Percentiles rank a stretch among this genome's conserved stretches.
phyloP scores from a whole-genome alignment of 2,888 invertebrate genomes.

The Nephrotoma flavescens region DNA sequence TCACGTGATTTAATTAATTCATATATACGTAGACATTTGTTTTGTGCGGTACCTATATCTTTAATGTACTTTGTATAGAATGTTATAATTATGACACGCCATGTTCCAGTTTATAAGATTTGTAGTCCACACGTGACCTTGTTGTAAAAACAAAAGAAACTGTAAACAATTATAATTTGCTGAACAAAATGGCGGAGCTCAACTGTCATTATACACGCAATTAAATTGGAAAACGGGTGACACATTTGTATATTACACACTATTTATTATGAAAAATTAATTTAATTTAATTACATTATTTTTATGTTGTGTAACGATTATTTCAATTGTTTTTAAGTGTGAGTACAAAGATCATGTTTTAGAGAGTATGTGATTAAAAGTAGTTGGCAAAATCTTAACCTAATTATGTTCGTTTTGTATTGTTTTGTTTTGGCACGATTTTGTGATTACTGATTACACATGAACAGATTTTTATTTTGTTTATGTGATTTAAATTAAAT shows the following conservation, averaged over 20 bases:
- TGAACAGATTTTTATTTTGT: neutral
- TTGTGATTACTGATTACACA: neutral
- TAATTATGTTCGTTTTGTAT: neutral
- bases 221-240: neutral
- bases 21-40: neutral
- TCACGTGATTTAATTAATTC: neutral
- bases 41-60: neutral
- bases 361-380: neutral
- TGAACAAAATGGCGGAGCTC: neutral
- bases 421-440: neutral
- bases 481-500: neutral
- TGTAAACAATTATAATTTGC: neutral
- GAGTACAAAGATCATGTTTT: neutral
- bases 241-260: neutral
- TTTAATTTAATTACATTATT: neutral
- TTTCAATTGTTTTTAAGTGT: neutral
- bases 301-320: neutral
- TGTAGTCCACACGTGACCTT: neutral
- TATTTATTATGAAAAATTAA: neutral
- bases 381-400: neutral
- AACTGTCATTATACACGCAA: neutral
- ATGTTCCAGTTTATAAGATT: neutral
- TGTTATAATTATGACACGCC: neutral
- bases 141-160: neutral
- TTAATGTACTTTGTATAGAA: neutral